These are phyloP conservation scores for Conus betulinus DNA, from an alignment of 1,140 invertebrate genomes.

Conservation along the genomic window DNA sequence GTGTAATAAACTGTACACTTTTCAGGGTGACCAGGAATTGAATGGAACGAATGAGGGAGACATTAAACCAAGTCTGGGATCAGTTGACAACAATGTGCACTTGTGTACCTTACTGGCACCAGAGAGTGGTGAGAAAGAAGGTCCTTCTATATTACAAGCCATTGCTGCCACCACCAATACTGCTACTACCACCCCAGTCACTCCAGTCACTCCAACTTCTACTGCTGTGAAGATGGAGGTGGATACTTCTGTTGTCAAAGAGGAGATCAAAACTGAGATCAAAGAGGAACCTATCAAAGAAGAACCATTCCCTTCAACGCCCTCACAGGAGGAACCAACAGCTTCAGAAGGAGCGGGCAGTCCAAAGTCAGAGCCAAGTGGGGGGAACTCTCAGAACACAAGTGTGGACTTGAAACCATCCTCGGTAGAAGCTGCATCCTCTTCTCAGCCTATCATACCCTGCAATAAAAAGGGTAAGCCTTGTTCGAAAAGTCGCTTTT, in stretches of 20 bases:
- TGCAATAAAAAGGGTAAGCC: constrained; percentile 33
- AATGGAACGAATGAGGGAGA: constrained; percentile 26
- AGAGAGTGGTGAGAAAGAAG: neutral
- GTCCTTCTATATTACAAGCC: neutral
- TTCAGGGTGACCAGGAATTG: constrained; percentile 30
- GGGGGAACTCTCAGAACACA: constrained; percentile 50
- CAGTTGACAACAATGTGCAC: constrained; percentile 47
- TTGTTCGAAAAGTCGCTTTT: neutral
- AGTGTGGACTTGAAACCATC: constrained; percentile 42
- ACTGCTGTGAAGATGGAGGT: constrained; percentile 69
- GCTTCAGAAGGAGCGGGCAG: constrained; percentile 40
- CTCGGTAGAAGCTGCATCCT: neutral
- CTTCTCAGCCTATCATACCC: neutral
- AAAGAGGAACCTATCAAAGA: constrained; percentile 39
- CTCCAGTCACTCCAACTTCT: constrained; percentile 28
- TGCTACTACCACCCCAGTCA: constrained; percentile 32
- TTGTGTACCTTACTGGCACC: constrained; percentile 51
- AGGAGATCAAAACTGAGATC: constrained; percentile 53
- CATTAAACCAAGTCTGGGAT: constrained; percentile 45
- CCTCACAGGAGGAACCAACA: constrained; percentile 54
- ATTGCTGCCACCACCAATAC: constrained; percentile 26
- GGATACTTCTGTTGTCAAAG: constrained; percentile 51
- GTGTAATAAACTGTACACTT: neutral
- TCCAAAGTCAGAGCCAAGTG: constrained; percentile 49
- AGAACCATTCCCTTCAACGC: constrained; percentile 10